These are phyloP conservation scores for Podarcis raffonei DNA, from an alignment of 2,113 vertebrate genomes.

Conservation along the genomic window DNA sequence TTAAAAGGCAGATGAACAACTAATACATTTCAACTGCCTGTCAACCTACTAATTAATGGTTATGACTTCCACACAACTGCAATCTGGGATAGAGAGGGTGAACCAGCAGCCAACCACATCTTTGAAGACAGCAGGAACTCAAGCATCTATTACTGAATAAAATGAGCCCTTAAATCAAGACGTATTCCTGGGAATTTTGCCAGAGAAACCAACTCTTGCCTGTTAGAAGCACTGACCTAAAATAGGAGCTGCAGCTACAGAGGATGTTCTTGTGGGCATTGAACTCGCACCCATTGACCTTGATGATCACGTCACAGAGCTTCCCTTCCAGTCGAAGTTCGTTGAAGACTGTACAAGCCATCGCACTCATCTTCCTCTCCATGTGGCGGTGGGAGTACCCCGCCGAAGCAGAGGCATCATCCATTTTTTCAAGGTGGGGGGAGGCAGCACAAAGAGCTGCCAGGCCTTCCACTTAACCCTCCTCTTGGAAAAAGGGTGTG, in stretches of 20 bases:
- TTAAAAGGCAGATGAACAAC: neutral
- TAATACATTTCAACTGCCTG: neutral
- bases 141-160: accelerated
- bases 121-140: neutral
- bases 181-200: neutral
- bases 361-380: conserved; percentile 75
- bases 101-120: too few species aligned
- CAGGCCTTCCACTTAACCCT: conserved; percentile 55
- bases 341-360: conserved; percentile 76
- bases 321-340: conserved; percentile 82
- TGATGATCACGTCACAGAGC: conserved; percentile 81
- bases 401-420: conserved; percentile 37
- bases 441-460: conserved; percentile 53
- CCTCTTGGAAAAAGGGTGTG: conserved; percentile 45
- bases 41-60: neutral
- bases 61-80: neutral
- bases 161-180: neutral
- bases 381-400: conserved; percentile 57
- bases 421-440: conserved; percentile 49
- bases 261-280: conserved; percentile 85
- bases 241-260: conserved; percentile 84
- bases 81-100: accelerated
- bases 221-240: conserved; percentile 71
- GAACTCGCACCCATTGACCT: conserved; percentile 77
- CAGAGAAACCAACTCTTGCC: neutral